Evolutionary conservation across 2,113 vertebrate genomes (phyloP).

Genomic region (Cichladusa arquata): DNA sequence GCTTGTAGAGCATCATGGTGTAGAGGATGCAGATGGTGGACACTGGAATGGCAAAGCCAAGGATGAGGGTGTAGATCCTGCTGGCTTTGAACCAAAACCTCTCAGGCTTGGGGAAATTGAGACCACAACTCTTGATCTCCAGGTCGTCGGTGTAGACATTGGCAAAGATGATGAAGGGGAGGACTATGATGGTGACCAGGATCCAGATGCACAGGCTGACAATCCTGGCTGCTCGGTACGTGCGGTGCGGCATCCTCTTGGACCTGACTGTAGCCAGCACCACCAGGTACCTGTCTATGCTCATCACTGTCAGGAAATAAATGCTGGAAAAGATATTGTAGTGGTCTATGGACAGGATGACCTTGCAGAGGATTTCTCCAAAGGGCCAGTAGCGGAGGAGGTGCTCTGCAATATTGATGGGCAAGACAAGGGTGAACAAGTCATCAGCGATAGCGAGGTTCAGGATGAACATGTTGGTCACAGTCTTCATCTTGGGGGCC

Average conservation of each 20-base stretch:
- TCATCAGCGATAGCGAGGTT: constrained; percentile 88
- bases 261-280: constrained; percentile 84
- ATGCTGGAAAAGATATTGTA: constrained; percentile 93
- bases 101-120: constrained; percentile 87
- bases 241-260: constrained; percentile 82
- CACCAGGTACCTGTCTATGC: constrained; percentile 86
- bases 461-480: constrained; percentile 91
- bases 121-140: constrained; percentile 83
- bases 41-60: constrained; percentile 86
- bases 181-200: constrained; percentile 82
- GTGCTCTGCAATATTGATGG: constrained; percentile 86
- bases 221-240: constrained; percentile 81
- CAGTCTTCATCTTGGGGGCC: constrained; percentile 90
- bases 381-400: constrained; percentile 89
- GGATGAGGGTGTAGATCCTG: constrained; percentile 84
- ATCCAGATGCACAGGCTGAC: constrained; percentile 87
- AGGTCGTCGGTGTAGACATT: constrained; percentile 74
- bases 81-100: constrained; percentile 86
- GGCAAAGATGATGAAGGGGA: constrained; percentile 86
- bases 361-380: constrained; percentile 86
- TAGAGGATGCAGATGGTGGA: constrained; percentile 88
- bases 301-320: constrained; percentile 91
- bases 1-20: constrained; percentile 83
- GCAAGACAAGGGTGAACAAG: constrained; percentile 86
- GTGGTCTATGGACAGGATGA: constrained; percentile 87